Base-by-base conservation (phyloP, 2,113 vertebrate species). In the Ammodytes dubius region DNA sequence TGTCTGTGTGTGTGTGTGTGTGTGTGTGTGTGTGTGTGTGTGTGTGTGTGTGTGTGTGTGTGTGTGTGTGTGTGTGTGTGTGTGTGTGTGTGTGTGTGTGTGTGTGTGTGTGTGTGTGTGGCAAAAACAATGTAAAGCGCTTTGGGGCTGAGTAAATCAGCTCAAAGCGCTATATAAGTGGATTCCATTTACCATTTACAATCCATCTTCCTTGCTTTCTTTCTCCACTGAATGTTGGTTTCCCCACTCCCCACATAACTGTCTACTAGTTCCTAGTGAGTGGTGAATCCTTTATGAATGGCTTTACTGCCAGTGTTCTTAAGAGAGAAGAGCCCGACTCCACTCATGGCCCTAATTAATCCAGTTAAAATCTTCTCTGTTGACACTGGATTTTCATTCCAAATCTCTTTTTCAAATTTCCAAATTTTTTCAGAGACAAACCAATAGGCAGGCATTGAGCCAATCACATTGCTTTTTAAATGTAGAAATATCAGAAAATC, bases 331-430 rank as follows among this genome's bases (percentile, higher is more conserved):
- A 2, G 2, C 14, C 13, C 66, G 58, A 58, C 75, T 81, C 66
- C 66, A 71, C 39, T 53, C 45, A 81, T 84, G 39, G 58, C 11
- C n/a, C 45, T 76, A 58, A 68, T 77, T 40, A 61, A 69, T 64
- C 63, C 35, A 43, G 58, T 58, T 70, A n/a, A 47, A 1, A 73
- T 73, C 60, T 58, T 4, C 17, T 50, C 50, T 63, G n/a, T 8
- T 39, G 47, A 70, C 35, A n/a, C 37, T 3, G 15, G 52, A 13
- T 27, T 19, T 19, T 67, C 39, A n/a, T 69, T 60, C 52, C 15
- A 45, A 27, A 27, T 42, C 7, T 37, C 35, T 58, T 53, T 47
- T 52, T 70, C 2, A 37, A 6, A 35, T 37, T 27, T 43, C 8
- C 7, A 14, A 12, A 60, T 54, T 52, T 9, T 27, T 45, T 37